These are phyloP conservation scores for Odontocerum albicorne DNA, from an alignment of 2,888 invertebrate species.

Conservation along the genomic window DNA sequence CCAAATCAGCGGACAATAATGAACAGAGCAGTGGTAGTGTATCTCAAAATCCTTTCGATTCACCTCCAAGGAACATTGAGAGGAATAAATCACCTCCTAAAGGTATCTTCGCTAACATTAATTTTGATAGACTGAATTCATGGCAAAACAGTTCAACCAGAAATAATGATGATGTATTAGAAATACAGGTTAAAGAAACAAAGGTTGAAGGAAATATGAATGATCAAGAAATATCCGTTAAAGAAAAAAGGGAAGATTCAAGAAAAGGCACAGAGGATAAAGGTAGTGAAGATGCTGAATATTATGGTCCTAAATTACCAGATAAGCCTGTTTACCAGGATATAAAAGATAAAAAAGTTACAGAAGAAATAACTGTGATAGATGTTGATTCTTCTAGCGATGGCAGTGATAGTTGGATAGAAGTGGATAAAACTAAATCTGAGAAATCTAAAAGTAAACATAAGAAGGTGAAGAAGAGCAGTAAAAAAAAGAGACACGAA, in stretches of 20 bases:
- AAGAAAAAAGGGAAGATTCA: slow-evolving; percentile 25
- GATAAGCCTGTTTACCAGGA: slow-evolving; percentile 41
- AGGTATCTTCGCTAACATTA: slow-evolving; percentile 70
- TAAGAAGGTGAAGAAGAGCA: slow-evolving; percentile 45
- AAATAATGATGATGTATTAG: slow-evolving; percentile 15
- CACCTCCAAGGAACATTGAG: slow-evolving; percentile 57
- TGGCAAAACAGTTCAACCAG: slow-evolving; percentile 42
- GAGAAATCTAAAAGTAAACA: slow-evolving; percentile 43
- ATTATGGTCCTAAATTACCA: slow-evolving; percentile 64
- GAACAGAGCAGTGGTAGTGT: slow-evolving; percentile 41
- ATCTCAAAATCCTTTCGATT: slow-evolving; percentile 41
- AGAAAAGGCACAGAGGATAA: slow-evolving; percentile 24
- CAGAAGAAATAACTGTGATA: slow-evolving; percentile 31
- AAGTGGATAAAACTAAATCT: slow-evolving; percentile 45
- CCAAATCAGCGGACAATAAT: slow-evolving; percentile 22
- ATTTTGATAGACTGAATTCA: slow-evolving; percentile 60
- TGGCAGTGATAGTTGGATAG: slow-evolving; percentile 57
- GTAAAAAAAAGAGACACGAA: slow-evolving; percentile 47
- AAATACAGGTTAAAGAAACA: background rate
- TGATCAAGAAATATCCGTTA: background rate
- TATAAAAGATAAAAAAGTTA: slow-evolving; percentile 36
- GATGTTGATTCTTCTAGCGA: slow-evolving; percentile 38
- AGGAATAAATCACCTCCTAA: slow-evolving; percentile 70
- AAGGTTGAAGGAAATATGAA: background rate
- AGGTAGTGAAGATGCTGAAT: slow-evolving; percentile 39